phyloP scores from a whole-genome alignment of 2,888 invertebrate genomes.

The Entomobrya proxima region DNA sequence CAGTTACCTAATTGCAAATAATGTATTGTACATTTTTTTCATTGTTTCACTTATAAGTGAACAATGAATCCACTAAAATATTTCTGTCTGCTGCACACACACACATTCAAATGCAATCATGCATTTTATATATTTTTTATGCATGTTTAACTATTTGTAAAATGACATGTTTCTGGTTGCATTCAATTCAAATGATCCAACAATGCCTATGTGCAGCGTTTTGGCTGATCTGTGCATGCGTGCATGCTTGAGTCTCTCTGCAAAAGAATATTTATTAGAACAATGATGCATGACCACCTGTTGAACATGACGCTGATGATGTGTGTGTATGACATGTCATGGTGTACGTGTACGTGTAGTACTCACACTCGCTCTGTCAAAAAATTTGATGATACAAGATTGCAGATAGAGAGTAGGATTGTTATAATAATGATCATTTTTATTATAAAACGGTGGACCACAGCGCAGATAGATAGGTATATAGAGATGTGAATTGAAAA shows the following conservation, averaged over 20 bases:
- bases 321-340: constrained; percentile 16
- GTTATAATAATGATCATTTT: neutral
- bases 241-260: neutral
- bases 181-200: neutral
- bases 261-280: constrained; percentile 36
- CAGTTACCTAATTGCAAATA: neutral
- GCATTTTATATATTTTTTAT: constrained; percentile 2
- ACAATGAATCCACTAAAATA: too few species aligned
- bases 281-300: constrained; percentile 50
- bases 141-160: constrained; percentile 17
- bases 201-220: too few species aligned
- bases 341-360: neutral
- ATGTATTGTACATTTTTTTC: too few species aligned
- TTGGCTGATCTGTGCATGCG: neutral
- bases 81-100: neutral
- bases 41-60: neutral
- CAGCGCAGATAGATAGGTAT: neutral
- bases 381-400: constrained; percentile 15
- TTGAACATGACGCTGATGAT: constrained; percentile 14
- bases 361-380: constrained; percentile 34
- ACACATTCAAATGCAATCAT: neutral
- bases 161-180: constrained; percentile 17
- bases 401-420: neutral
- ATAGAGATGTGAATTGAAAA: constrained; percentile 16
- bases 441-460: too few species aligned